Base-by-base conservation (phyloP, 2,888 invertebrate genomes). In the Chalcis sispes region DNA sequence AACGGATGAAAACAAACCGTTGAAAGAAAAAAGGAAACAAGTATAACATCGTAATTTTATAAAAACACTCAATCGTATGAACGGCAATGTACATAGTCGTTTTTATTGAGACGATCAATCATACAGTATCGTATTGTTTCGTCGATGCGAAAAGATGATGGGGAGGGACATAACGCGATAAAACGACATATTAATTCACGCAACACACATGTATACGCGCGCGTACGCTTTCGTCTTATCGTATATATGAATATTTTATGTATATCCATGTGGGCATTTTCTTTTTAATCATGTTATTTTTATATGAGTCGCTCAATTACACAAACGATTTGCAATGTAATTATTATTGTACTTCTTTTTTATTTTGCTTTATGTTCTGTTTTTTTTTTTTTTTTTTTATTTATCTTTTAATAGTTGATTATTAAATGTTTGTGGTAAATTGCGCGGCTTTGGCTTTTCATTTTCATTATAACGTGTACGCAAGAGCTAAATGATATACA, bases 71-170 rank as follows among this genome's bases (percentile, higher is more conserved):
- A 18, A 59, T 50, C 29, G 13, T 58, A 23, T 62, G 56, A 72
- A 59, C 65, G 65, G 52, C 50, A 72, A 65, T 77, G 58, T 70
- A 70, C 52, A 73, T 65, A 61, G 40, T 70, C 64, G 61, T 70
- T 46, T 73, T 77, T 73, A 73, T 73, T 70, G 59, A 70, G 65
- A 66, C 65, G 70, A 70, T 77, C 67, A 72, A 77, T 77, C 50
- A 69, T 77, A 71, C 66, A 72, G 54, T 54, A 59, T 71, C 59
- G 42, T 50, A 52, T 32, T 27, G 42, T 65, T 52, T 65, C 48
- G 46, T 46, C 65, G 59, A 18, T 27, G 52, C 29, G 64, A 58
- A 52, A n/a, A 50, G n/a, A 52, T 56, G 58, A 50, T 40, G 54
- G n/a, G 18, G n/a, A 56, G n/a, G 32, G 42, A 46, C 40, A 36